Conservation (phyloP, 2,113 vertebrate genomes). For the Phyllopteryx taeniolatus region DNA sequence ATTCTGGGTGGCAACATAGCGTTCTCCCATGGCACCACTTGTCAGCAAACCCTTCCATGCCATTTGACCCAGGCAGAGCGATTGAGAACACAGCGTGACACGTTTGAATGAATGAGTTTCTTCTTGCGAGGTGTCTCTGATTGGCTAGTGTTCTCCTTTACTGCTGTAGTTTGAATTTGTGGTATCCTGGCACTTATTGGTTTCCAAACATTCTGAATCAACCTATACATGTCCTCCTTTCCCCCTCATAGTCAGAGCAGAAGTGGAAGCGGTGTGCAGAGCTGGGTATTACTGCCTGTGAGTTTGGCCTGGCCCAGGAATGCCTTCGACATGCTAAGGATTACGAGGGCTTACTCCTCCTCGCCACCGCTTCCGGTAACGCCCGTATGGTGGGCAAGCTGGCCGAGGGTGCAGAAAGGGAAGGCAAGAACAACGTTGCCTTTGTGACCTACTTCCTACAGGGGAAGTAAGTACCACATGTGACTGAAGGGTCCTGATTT, state of each 20-base stretch:
- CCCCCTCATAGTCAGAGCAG: conserved; percentile 85
- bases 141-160: too few species aligned
- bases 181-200: too few species aligned
- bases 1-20: too few species aligned
- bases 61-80: too few species aligned
- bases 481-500: not conserved
- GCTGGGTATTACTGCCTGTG: conserved; percentile 92
- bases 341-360: conserved; percentile 92
- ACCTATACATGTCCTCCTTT: not conserved
- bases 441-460: conserved; percentile 99
- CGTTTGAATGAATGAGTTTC: too few species aligned
- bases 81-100: too few species aligned
- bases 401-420: conserved; percentile 90
- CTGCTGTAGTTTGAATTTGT: too few species aligned
- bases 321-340: conserved; percentile 97
- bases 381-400: conserved; percentile 92
- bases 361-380: conserved; percentile 95
- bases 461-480: conserved; percentile 86
- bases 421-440: conserved; percentile 98
- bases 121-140: too few species aligned
- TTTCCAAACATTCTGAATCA: too few species aligned
- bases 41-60: too few species aligned
- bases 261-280: conserved; percentile 99
- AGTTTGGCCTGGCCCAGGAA: conserved; percentile 94
- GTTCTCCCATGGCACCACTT: too few species aligned